Evolutionary conservation across 2,113 vertebrate species (phyloP).

Genomic region (Corvus hawaiiensis): DNA sequence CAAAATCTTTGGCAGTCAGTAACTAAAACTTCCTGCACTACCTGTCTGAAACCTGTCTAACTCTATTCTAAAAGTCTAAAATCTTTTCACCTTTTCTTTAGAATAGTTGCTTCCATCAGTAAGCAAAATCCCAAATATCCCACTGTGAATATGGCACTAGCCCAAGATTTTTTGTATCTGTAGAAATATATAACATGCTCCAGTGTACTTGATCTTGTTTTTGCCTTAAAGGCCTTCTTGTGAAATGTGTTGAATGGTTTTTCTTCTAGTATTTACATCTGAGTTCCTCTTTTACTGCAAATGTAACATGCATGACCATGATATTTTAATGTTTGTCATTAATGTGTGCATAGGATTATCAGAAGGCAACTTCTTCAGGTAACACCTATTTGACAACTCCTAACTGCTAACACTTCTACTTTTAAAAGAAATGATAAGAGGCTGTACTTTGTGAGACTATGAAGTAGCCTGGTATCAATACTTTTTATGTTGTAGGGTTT

Average conservation of each 20-base stretch:
- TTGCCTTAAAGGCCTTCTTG: background rate
- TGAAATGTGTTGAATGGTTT: background rate
- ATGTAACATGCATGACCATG: background rate
- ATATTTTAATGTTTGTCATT: background rate
- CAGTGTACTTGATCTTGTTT: background rate
- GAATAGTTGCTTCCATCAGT: background rate
- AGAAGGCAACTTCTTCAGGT: background rate
- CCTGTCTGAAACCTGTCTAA: background rate
- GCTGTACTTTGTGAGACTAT: background rate
- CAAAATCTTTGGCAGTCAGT: background rate
- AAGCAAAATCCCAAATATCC: background rate
- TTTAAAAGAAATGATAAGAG: background rate
- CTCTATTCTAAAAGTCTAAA: background rate
- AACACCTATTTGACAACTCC: background rate
- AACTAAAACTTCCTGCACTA: background rate
- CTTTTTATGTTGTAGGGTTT: background rate
- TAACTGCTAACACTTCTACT: background rate
- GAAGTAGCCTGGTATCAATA: background rate
- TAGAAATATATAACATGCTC: background rate
- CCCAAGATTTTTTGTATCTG: background rate
- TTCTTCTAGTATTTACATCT: background rate
- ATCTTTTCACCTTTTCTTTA: background rate
- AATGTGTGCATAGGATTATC: background rate
- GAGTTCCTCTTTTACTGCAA: background rate
- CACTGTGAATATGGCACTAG: background rate